Base-by-base conservation (phyloP, 2,797 vertebrate genomes). In the Enteromius afrohamiltoni region DNA sequence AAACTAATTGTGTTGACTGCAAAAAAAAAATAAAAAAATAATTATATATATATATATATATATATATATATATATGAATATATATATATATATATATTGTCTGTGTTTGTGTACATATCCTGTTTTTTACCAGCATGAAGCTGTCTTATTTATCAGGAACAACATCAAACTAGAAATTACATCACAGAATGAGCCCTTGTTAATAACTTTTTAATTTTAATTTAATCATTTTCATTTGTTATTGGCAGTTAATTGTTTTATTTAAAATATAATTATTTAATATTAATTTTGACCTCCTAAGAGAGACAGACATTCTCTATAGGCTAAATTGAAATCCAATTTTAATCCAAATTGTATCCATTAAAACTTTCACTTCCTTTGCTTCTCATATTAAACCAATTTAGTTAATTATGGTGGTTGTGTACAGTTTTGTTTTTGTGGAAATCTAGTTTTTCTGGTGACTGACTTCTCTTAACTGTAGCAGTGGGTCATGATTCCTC, bases 401-500 rank as follows among this genome's bases (percentile, higher is more conserved):
- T 34, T 49, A 49, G 9, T 47, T 29, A 4, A 40, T 40, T 49
- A 34, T 65, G 40, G 21, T 23, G 10, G 5, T 13, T 62, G 60
- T 16, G 60, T 29, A 23, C 13, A 64, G 26, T 64, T 47, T 71
- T 81, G 17, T 73, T 62, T 47, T 17, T 53, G 55, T 45, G 37
- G 14, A 26, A 60, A 71, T 80, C 29, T 60, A n/a, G 53, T 47
- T 64, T 77, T 64, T 17, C 16, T 51, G 71, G 70, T 62, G 21
- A 1, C 58, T 70, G 65, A 17, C 40, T 69, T 80, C 34, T 62
- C 7, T 40, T 16, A 21, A 49, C 42, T 65, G 42, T 62, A 64
- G 40, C 70, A 64, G 14, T 82, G 16, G 80, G 29, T 81, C 69
- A 64, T 65, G 70, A 65, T 40, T 82, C 16, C 3, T 37, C 42